Evolutionary conservation across 1,140 invertebrate species (phyloP).

Genomic region (Diuraphis noxia): DNA sequence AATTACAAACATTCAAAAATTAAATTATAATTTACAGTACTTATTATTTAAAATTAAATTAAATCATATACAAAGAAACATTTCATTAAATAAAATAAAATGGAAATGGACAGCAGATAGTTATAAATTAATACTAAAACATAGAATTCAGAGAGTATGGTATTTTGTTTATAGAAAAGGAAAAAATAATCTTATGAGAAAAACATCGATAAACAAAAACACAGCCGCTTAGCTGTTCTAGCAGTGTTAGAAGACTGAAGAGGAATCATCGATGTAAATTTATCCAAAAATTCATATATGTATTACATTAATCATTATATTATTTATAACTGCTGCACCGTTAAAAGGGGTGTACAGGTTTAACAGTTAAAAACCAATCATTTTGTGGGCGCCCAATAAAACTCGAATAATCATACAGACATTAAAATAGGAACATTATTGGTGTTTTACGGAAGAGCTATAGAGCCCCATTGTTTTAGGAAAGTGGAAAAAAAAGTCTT

Average conservation of each 20-base stretch:
- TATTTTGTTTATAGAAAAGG: background rate
- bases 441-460: background rate
- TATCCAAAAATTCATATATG: background rate
- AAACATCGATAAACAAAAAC: background rate
- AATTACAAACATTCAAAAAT: background rate
- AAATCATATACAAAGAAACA: background rate
- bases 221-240: background rate
- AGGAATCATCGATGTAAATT: background rate
- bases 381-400: background rate
- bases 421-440: background rate
- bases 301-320: no score
- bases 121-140: background rate
- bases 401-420: background rate
- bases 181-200: background rate
- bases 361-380: background rate
- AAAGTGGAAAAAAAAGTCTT: background rate
- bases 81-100: background rate
- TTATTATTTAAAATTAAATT: background rate
- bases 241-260: background rate
- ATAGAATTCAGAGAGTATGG: background rate
- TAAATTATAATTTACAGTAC: constrained; percentile 16
- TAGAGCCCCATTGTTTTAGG: background rate
- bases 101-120: background rate
- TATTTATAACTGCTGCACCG: background rate
- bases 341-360: background rate